Percentiles rank a stretch among this genome's conserved stretches.
These are phyloP conservation scores for Diaprepes abbreviatus DNA, from an alignment of 2,888 invertebrate species.

Conservation along the genomic window DNA sequence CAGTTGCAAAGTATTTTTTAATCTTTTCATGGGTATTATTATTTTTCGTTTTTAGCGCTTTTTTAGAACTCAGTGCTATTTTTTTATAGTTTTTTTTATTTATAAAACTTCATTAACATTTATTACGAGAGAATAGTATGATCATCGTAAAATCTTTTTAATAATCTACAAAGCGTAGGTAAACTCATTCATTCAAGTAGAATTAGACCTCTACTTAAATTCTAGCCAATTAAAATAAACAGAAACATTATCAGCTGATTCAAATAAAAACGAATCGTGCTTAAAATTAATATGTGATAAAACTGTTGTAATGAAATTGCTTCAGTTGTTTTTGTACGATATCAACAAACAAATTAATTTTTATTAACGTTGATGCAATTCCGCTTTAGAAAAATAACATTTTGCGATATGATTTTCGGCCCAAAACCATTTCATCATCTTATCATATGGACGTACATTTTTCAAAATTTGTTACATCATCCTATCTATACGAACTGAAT, in stretches of 20 bases:
- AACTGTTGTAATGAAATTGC: neutral
- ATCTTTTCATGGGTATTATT: no score
- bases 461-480: conserved; percentile 40
- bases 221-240: neutral
- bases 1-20: no score
- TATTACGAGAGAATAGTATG: no score
- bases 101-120: no score
- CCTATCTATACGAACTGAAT: conserved; percentile 1
- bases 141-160: no score
- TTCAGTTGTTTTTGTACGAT: neutral
- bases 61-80: no score
- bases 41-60: no score
- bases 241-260: neutral
- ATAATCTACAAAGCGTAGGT: no score
- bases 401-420: conserved; percentile 61
- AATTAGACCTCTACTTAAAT: no score
- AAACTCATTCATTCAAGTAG: no score
- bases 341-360: conserved; percentile 9
- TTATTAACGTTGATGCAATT: conserved; percentile 5
- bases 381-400: conserved; percentile 14
- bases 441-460: conserved; percentile 15
- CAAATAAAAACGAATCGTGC: neutral
- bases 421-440: conserved; percentile 46
- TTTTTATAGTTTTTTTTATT: no score
- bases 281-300: neutral